Evolutionary conservation across 2,113 vertebrate genomes (phyloP).

Genomic region (Eonycteris spelaea): DNA sequence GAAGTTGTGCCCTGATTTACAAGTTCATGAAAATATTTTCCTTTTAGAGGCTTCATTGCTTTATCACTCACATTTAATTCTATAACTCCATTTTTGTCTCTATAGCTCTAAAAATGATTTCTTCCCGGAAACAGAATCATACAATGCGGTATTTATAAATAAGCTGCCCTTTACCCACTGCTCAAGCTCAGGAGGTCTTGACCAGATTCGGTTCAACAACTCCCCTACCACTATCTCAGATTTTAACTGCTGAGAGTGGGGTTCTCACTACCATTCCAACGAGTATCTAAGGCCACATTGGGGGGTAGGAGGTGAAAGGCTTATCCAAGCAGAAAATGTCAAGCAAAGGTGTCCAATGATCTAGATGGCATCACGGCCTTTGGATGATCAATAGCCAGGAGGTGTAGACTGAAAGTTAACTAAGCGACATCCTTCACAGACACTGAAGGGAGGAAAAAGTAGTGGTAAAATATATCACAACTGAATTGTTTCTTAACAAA

Average conservation of each 20-base stretch:
- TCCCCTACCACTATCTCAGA: background rate
- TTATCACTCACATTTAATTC: background rate
- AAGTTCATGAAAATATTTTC: slow-evolving; percentile 19
- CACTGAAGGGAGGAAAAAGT: background rate
- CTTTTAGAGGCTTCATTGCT: background rate
- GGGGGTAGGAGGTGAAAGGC: background rate
- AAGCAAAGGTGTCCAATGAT: background rate
- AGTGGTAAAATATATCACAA: background rate
- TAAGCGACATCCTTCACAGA: background rate
- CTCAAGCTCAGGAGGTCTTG: background rate
- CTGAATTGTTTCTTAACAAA: background rate
- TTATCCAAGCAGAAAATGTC: background rate
- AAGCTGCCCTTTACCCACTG: background rate
- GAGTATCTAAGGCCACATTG: background rate
- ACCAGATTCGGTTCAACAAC: background rate
- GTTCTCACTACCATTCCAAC: background rate
- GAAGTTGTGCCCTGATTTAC: background rate
- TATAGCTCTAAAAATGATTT: background rate
- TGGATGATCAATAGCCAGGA: background rate
- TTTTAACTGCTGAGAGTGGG: background rate
- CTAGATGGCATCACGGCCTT: background rate
- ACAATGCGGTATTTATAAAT: background rate
- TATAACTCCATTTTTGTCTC: background rate
- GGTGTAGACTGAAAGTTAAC: background rate
- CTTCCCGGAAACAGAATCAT: background rate